Evolutionary conservation across 2,797 vertebrate genomes (phyloP).

Genomic region (Microctenopoma stevenorrisi): DNA sequence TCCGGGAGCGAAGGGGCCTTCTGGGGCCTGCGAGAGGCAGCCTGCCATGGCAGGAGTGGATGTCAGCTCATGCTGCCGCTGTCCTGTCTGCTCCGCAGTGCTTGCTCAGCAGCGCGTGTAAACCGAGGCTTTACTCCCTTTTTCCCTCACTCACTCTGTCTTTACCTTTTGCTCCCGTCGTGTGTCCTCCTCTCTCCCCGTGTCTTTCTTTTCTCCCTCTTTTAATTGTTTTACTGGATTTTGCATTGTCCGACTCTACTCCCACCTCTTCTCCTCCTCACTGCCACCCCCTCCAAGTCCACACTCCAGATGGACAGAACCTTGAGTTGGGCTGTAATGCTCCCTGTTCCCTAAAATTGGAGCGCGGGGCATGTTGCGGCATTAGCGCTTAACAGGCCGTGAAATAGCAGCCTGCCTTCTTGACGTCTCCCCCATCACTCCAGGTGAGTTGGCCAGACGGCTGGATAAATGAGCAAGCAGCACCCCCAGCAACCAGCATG

Average conservation of each 20-base stretch:
- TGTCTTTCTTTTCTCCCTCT: conserved; percentile 44
- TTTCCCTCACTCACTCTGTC: conserved; percentile 18
- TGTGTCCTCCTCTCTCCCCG: conserved; percentile 25
- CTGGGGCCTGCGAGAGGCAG: conserved; percentile 71
- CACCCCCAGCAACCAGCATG: conserved; percentile 71
- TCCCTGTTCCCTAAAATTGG: conserved; percentile 88
- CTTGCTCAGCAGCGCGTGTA: conserved; percentile 80
- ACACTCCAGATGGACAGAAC: conserved; percentile 80
- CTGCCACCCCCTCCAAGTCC: conserved; percentile 55
- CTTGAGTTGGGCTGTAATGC: conserved; percentile 83
- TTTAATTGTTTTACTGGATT: conserved; percentile 61
- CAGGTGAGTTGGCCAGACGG: conserved; percentile 85
- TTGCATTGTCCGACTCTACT: conserved; percentile 46
- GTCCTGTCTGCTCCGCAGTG: conserved; percentile 71
- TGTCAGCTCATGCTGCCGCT: conserved; percentile 72
- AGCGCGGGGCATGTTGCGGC: conserved; percentile 88
- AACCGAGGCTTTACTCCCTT: conserved; percentile 57
- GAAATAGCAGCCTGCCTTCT: conserved; percentile 93
- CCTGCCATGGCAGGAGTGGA: conserved; percentile 76
- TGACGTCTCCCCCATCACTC: conserved; percentile 89
- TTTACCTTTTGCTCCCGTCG: conserved; percentile 29
- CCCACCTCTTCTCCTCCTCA: conserved; percentile 39
- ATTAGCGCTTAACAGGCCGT: conserved; percentile 96
- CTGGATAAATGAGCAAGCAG: conserved; percentile 88
- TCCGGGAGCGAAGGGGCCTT: conserved; percentile 61